phyloP scores from a whole-genome alignment of 2,797 vertebrate genomes.

The Margarornis squamiger region DNA sequence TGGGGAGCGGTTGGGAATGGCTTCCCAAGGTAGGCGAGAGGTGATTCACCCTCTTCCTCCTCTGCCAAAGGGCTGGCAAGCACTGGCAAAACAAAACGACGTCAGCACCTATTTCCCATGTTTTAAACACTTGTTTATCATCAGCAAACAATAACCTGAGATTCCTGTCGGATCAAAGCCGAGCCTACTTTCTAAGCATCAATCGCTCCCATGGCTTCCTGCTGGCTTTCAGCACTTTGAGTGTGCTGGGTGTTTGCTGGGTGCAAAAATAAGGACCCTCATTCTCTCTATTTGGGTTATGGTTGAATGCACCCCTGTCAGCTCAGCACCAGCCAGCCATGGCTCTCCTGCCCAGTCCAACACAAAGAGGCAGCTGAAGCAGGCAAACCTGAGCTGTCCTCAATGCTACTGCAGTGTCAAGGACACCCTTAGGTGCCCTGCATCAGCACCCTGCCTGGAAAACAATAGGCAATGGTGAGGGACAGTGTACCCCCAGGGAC shows the following conservation, averaged over 20 bases:
- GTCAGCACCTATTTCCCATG: conserved; percentile 20
- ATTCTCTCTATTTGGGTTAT: accelerated
- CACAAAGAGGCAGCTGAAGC: background rate
- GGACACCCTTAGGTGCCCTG: background rate
- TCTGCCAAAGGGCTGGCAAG: conserved; percentile 36
- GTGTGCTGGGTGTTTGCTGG: background rate
- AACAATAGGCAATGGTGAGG: background rate
- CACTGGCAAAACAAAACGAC: conserved; percentile 11
- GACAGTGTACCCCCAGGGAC: background rate
- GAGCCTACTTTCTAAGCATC: conserved; percentile 11
- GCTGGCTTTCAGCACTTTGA: background rate
- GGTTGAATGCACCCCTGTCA: background rate
- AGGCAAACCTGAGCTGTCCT: background rate
- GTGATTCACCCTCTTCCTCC: conserved; percentile 48
- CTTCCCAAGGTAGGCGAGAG: background rate
- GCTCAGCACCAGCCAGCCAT: accelerated
- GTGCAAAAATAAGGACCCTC: background rate
- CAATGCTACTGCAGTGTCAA: accelerated
- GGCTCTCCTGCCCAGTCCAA: background rate
- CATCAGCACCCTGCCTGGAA: background rate
- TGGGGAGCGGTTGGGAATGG: background rate
- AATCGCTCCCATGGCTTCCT: background rate
- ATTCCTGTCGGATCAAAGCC: background rate
- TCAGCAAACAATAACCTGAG: conserved; percentile 19
- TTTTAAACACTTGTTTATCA: conserved; percentile 29